phyloP scores from a whole-genome alignment of 2,888 invertebrate species.

The Siphlonurus alternatus region DNA sequence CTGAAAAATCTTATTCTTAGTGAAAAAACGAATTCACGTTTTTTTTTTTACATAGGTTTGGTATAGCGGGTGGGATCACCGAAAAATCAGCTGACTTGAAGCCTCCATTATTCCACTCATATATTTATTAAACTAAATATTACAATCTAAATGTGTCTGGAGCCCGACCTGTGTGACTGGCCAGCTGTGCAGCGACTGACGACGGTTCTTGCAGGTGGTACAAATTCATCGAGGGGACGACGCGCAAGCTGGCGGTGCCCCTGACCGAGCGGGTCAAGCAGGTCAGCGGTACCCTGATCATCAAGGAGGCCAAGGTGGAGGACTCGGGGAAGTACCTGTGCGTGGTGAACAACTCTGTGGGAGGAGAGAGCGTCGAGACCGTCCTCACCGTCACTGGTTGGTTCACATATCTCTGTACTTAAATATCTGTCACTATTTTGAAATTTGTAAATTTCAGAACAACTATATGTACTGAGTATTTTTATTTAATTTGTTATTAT shows the following conservation, averaged over 20 bases:
- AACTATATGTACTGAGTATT: background rate
- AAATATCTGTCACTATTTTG: background rate
- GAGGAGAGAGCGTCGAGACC: slow-evolving; percentile 80
- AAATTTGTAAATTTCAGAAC: background rate
- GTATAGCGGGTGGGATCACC: too few species aligned
- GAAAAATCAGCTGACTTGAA: too few species aligned
- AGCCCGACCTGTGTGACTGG: too few species aligned
- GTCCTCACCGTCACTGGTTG: slow-evolving; percentile 69
- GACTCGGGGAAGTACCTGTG: slow-evolving; percentile 91
- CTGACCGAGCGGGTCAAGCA: slow-evolving; percentile 79
- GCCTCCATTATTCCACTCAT: too few species aligned
- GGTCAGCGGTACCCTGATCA: slow-evolving; percentile 85
- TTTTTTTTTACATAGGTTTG: too few species aligned
- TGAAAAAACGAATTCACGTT: too few species aligned
- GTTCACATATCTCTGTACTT: too few species aligned
- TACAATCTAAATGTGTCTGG: too few species aligned
- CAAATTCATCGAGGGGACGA: slow-evolving; percentile 77
- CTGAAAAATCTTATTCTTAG: too few species aligned
- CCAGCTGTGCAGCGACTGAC: too few species aligned
- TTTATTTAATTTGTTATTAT: background rate
- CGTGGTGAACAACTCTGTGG: slow-evolving; percentile 87
- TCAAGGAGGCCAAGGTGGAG: slow-evolving; percentile 75
- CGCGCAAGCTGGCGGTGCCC: slow-evolving; percentile 73
- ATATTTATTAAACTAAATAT: too few species aligned
- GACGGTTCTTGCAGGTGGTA: slow-evolving; percentile 79